phyloP scores from a whole-genome alignment of 1,140 invertebrate genomes.

The Aleiodes sp. region DNA sequence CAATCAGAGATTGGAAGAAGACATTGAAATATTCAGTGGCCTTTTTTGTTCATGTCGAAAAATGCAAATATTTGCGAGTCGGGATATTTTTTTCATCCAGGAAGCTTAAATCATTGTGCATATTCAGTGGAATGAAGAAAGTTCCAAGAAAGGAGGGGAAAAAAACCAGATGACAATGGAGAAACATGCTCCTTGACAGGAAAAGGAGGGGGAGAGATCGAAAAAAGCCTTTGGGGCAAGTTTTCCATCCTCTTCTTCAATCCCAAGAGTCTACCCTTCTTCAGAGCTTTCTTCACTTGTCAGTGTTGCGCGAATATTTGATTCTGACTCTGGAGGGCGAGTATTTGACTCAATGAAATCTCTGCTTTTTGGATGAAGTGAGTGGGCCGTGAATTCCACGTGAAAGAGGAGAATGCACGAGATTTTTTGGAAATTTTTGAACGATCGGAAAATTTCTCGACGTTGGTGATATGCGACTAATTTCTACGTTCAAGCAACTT shows the following conservation, averaged over 20 bases:
- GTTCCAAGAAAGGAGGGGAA: not conserved
- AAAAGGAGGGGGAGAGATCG: not conserved
- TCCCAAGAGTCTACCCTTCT: not conserved
- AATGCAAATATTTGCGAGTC: not conserved
- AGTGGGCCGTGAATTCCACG: no score
- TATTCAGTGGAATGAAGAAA: no score
- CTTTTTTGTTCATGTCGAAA: not conserved
- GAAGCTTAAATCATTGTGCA: not conserved
- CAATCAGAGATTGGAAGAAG: not conserved
- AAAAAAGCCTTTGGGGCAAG: not conserved
- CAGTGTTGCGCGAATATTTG: conserved; percentile 4
- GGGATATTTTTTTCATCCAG: not conserved
- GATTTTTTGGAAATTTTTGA: no score
- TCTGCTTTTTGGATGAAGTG: no score
- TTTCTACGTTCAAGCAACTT: no score
- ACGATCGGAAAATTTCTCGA: no score
- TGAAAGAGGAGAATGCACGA: no score
- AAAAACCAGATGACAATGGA: not conserved
- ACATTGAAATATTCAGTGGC: not conserved
- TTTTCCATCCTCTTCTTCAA: not conserved
- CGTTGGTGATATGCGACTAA: no score
- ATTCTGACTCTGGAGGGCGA: conserved; percentile 1
- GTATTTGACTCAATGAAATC: no score
- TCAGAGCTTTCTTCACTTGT: not conserved
- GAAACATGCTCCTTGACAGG: not conserved